Evolutionary conservation across 2,888 invertebrate genomes (phyloP), one percentile per base, ranked within the genome.

Genomic region (Automeris io): DNA sequence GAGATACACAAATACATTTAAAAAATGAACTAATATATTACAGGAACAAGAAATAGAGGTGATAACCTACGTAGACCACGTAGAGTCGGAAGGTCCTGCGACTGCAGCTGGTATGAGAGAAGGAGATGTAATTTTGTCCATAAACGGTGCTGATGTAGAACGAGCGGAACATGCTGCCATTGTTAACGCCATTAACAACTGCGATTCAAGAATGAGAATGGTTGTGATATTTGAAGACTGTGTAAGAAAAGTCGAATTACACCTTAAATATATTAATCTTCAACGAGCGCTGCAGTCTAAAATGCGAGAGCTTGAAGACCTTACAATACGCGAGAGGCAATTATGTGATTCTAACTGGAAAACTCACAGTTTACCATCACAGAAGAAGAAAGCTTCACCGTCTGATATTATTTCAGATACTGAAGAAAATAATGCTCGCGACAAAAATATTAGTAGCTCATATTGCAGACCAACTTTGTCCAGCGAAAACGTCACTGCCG

Each of bases 201-300:
- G 96, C 82, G 95, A 95, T 65, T 88, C 93, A 13, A 90, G 95
- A 48, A 95, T 98, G 94, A 90, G 98, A 37, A 95, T 98, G 93
- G 97, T 98, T 18, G 98, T 98, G 8, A 90, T 98, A 23, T 98
- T 97, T 70, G 98, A 98, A 85, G 97, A 98, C 71, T 97, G 98
- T 63, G 97, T 97, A 1, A 90, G 95, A 43, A 98, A 98, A 89
- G 86, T 97, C 24, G 96, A 97, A 62, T 89, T 98, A 0, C 96
- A 98, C 70, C 95, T 97, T 89, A 91, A 97, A 43, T 96, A 95
- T 65, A 95, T 98, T 49, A 95, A 95, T 62, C 87, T 98, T 19
- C 96, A 96, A 78, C 90, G 94, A 54, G 88, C 93, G 22, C 81
- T 97, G 16, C 95, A 96, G 72, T 90, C 90, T 31, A 95, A 96